A percentile compares a stretch with the other conserved stretches of the same genome.
Evolutionary conservation across 2,113 vertebrate genomes (phyloP).

Genomic region (Salvator merianae): DNA sequence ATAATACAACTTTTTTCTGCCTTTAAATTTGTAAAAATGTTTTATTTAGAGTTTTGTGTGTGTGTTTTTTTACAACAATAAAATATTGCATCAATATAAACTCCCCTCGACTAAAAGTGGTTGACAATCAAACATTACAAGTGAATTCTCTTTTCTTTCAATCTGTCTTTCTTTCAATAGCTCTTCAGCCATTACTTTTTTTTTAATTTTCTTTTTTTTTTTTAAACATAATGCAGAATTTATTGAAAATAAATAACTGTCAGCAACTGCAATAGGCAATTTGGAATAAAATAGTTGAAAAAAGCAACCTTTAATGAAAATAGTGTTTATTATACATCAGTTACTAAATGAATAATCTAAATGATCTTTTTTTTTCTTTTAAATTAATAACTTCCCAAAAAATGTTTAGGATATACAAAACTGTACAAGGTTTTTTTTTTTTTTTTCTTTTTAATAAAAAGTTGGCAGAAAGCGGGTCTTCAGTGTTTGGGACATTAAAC

Average conservation of each 20-base stretch:
- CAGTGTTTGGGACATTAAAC: slow-evolving; percentile 65
- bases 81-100: slow-evolving; percentile 81
- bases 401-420: slow-evolving; percentile 94
- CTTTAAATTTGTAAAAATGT: slow-evolving; percentile 75
- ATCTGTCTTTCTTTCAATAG: slow-evolving; percentile 77
- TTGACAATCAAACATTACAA: slow-evolving; percentile 82
- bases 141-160: slow-evolving; percentile 65
- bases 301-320: slow-evolving; percentile 97
- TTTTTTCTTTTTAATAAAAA: slow-evolving; percentile 68
- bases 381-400: slow-evolving; percentile 96
- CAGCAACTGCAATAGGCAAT: slow-evolving; percentile 91
- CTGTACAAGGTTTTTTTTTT: slow-evolving; percentile 84
- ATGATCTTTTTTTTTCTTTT: slow-evolving; percentile 88
- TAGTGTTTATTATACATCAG: slow-evolving; percentile 94
- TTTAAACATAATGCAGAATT: slow-evolving; percentile 91
- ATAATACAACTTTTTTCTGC: slow-evolving; percentile 28
- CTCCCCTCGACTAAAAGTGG: slow-evolving; percentile 75
- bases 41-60: slow-evolving; percentile 76
- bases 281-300: slow-evolving; percentile 97
- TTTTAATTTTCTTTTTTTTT: slow-evolving; percentile 12
- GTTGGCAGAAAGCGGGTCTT: slow-evolving; percentile 87
- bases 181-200: slow-evolving; percentile 76
- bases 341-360: slow-evolving; percentile 98
- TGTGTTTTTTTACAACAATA: slow-evolving; percentile 78
- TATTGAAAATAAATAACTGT: slow-evolving; percentile 99